Base-by-base conservation (phyloP, 2,888 invertebrate species). In the Hydropsyche betteni region DNA sequence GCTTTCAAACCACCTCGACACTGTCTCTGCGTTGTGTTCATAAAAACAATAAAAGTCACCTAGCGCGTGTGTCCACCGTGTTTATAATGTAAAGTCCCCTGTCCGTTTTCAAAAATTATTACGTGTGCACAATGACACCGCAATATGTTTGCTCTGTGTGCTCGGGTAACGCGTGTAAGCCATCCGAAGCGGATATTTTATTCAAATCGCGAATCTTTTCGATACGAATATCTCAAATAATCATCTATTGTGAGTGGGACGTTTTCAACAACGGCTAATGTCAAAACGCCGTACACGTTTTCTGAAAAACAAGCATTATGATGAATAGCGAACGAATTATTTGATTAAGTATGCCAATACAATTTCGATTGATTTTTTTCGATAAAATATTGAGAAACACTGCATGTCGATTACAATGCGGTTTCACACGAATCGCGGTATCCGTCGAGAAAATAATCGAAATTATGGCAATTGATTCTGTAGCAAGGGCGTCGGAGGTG, bases 31-130 rank as follows among this genome's bases (percentile, higher is more conserved):
- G 8, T 4, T 58, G 16, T 58, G 16, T 64, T 24, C 24, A 64
- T 8, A 36, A 64, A 64, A 64, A 36, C 64, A 36, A 64, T 64
- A 64, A 64, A 64, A 64, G 64, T 64, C 64, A 64, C 64, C 34
- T 36, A 36, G 24, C 34, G 8, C 64, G 64, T 36, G 64, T 64
- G 24, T 64, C 64, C 33, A 24, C 34, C 12, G 7, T 34, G 24
- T 64, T 33, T 36, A 33, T 24, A 33, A n/a, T 34, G n/a, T 33
- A n/a, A 36, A 33, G 64, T 36, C 36, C 12, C 12, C 64, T 64
- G 64, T 36, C 64, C 33, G 4, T 1, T 33, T 64, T 24, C 36
- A 64, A 64, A 64, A 64, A 64, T 64, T 64, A 64, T 34, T 64
- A 34, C 64, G 64, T 34, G 64, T 36, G 8, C 16, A 8, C 24